Evolutionary conservation across 2,888 invertebrate species (phyloP).

Genomic region (Villa cingulata): DNA sequence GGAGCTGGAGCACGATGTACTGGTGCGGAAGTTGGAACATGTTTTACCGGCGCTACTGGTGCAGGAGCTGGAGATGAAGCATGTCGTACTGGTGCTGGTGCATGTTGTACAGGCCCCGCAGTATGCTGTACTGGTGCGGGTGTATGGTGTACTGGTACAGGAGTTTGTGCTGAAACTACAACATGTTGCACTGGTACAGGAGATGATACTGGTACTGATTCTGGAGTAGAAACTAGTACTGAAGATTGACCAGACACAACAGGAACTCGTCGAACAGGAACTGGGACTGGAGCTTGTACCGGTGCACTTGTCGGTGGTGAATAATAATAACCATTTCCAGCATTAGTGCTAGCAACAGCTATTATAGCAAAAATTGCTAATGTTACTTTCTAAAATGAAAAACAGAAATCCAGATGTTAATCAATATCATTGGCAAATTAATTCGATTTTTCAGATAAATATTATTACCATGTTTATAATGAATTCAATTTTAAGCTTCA

Average conservation of each 20-base stretch:
- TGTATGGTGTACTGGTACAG: no score
- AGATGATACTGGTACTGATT: no score
- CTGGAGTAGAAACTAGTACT: no score
- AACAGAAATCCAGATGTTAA: not conserved
- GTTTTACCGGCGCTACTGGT: not conserved
- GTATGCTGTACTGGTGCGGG: no score
- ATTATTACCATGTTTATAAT: no score
- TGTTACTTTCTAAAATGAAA: not conserved
- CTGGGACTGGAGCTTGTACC: not conserved
- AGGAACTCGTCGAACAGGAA: no score
- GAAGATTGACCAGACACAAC: no score
- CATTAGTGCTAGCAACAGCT: not conserved
- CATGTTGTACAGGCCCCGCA: not conserved
- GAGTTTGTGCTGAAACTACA: no score
- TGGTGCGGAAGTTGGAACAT: not conserved
- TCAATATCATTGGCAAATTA: not conserved
- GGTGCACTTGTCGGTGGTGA: not conserved
- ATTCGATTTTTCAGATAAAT: not conserved
- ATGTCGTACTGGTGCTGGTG: not conserved
- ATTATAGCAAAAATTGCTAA: not conserved
- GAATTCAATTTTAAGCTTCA: no score
- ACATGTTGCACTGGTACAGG: no score
- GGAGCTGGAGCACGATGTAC: not conserved
- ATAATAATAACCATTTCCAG: not conserved
- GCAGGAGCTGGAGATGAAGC: no score